phyloP scores from a whole-genome alignment of 2,113 vertebrate species.

The Siniperca chuatsi region DNA sequence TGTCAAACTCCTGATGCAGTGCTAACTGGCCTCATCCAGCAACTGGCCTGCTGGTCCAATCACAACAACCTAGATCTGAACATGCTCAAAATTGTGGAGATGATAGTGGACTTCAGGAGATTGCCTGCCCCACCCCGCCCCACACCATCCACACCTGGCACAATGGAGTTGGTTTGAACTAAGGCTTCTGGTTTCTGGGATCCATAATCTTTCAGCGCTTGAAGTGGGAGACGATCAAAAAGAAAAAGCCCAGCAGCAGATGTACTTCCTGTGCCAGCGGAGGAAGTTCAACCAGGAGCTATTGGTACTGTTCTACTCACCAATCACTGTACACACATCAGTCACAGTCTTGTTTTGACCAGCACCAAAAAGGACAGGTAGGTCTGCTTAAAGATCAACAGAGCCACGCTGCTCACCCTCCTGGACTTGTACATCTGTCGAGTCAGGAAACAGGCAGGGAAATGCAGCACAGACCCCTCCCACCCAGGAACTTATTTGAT shows the following conservation, averaged over 20 bases:
- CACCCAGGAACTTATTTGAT: not conserved
- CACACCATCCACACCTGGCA: not conserved
- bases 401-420: not conserved
- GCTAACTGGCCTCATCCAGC: not conserved
- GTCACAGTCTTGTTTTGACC: not conserved
- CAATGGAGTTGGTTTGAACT: not conserved
- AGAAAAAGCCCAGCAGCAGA: not conserved
- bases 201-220: not conserved
- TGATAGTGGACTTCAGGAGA: not conserved
- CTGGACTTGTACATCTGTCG: not conserved
- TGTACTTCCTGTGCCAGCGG: not conserved
- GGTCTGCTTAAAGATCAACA: not conserved
- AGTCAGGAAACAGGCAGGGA: not conserved
- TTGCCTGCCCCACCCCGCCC: not conserved
- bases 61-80: not conserved
- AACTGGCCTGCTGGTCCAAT: not conserved
- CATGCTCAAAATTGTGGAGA: not conserved
- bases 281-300: not conserved
- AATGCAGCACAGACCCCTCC: not conserved
- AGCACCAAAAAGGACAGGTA: not conserved
- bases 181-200: not conserved
- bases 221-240: not conserved
- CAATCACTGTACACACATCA: not conserved
- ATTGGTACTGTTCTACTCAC: not conserved
- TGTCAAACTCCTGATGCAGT: not conserved